Percentiles rank a stretch among this genome's conserved stretches.
phyloP scores from a whole-genome alignment of 1,140 invertebrate genomes.

The Zaprionus camerounensis region DNA sequence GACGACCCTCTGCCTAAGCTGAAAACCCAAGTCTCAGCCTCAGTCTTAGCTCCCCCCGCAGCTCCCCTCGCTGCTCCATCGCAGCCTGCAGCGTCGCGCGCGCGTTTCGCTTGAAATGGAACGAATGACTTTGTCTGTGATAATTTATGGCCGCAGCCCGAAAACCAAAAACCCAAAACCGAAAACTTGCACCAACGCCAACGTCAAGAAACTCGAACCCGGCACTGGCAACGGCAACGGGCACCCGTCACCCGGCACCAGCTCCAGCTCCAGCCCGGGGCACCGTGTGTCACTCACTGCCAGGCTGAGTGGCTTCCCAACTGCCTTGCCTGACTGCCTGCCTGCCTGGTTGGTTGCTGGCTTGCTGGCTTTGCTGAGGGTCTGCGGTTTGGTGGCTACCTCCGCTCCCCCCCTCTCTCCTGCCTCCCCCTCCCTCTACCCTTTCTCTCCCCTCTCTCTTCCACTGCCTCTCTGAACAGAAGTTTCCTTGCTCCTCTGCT shows the following conservation, averaged over 20 bases:
- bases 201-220: constrained; percentile 56
- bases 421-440: neutral
- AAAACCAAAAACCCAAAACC: constrained; percentile 40
- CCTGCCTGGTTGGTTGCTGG: neutral
- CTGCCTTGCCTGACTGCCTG: neutral
- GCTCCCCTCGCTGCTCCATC: neutral
- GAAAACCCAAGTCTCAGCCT: constrained; percentile 12
- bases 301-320: neutral
- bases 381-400: neutral
- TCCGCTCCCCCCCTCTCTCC: no score
- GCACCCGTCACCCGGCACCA: constrained; percentile 46
- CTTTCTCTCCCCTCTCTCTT: neutral
- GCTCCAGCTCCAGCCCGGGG: no score
- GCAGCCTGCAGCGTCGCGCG: constrained; percentile 21
- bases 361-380: neutral
- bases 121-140: constrained; percentile 82
- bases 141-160: constrained; percentile 73
- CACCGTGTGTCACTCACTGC: constrained; percentile 40
- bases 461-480: constrained; percentile 20
- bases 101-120: constrained; percentile 77
- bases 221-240: constrained; percentile 36
- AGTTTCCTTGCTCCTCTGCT: constrained; percentile 36
- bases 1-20: constrained; percentile 55
- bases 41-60: constrained; percentile 7
- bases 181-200: constrained; percentile 65